Evolutionary conservation across 2,797 vertebrate genomes (phyloP), one percentile per base, ranked within the genome.

Genomic region (Falco concolor): DNA sequence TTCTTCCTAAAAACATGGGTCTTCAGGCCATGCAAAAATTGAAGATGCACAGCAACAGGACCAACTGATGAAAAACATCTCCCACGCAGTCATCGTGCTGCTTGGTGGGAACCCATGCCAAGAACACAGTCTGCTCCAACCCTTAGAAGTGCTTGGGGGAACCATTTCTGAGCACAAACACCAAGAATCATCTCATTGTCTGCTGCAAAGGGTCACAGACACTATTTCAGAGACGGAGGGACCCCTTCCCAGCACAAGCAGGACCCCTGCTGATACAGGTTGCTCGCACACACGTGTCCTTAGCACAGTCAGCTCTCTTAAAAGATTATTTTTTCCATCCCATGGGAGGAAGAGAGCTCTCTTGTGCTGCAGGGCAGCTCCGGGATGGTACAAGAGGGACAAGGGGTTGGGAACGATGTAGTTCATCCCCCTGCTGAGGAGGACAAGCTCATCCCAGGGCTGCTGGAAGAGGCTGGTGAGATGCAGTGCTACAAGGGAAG

Each of bases 401-500:
- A 69, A 57, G 5, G 19, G 3, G 8, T 38, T 50, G 57, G 50
- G 50, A 64, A 24, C 0, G 1, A 60, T 6, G 18, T 53, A 3
- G 1, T 36, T 32, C 44, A 44, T 36, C 23, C 28, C 16, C 19
- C 6, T 21, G 28, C 1, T 0, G 36, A 68, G 30, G 47, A 56
- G 50, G 76, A 44, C 4, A 17, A 44, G 34, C 13, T 56, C 64
- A n/a, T 28, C 49, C 36, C 42, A 10, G 27, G 32, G 49, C 22
- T 76, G 56, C 30, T 44, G 64, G 56, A 10, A 4, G 13, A 63
- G 22, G 40, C n/a, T 54, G 52, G 32, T 52, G 68, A 73, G 52
- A 57, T 28, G 17, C 1, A 0, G 5, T 36, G 57, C 44, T 27
- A 14, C 0, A 1, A 13, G 8, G 28, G 28, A 32, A 44, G 21